phyloP scores from a whole-genome alignment of 2,113 vertebrate species.

The Camelus dromedarius region DNA sequence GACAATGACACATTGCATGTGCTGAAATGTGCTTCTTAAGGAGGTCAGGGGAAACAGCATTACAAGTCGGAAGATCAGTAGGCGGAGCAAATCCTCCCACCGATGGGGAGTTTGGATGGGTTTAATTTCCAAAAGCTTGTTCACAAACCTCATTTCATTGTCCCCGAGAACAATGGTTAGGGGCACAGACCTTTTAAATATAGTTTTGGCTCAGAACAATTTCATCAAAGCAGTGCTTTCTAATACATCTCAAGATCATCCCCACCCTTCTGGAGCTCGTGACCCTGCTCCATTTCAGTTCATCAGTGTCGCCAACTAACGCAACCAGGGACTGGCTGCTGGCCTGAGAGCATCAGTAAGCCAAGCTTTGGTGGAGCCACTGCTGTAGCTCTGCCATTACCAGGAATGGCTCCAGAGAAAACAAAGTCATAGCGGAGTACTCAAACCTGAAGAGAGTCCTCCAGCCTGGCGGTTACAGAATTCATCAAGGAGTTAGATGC shows the following conservation, averaged over 20 bases:
- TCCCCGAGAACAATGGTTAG: neutral
- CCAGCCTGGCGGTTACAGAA: neutral
- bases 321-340: neutral
- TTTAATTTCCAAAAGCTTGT: neutral
- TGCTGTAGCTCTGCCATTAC: neutral
- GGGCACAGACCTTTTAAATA: neutral
- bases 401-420: neutral
- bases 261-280: fast-evolving
- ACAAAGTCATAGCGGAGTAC: neutral
- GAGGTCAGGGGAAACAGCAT: too few species aligned
- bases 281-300: neutral
- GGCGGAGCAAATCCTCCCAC: neutral
- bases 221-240: neutral
- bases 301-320: neutral
- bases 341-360: neutral
- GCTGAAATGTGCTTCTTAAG: neutral
- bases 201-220: neutral
- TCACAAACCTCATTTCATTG: neutral
- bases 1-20: neutral
- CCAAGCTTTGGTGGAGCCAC: neutral
- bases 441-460: neutral
- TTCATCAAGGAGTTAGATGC: neutral
- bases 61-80: neutral
- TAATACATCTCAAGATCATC: neutral
- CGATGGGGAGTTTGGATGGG: neutral